Evolutionary conservation across 2,888 invertebrate species (phyloP).

Genomic region (Trachelus iudaicus): DNA sequence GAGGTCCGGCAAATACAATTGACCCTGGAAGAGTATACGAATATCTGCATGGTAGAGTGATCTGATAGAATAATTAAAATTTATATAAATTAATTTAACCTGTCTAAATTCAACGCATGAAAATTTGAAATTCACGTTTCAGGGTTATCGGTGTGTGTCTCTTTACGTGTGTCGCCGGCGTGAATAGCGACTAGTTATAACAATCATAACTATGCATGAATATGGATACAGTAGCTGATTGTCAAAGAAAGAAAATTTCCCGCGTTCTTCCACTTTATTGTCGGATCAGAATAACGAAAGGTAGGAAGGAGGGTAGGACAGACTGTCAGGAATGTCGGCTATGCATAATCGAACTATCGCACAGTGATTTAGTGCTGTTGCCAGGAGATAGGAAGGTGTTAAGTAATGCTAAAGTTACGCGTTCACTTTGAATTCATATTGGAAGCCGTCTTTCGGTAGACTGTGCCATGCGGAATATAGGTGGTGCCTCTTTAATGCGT

Average conservation of each 20-base stretch:
- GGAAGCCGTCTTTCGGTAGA: neutral
- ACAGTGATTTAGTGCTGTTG: neutral
- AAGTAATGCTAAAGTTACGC: neutral
- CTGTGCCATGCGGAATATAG: neutral
- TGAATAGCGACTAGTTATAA: neutral
- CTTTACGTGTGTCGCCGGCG: neutral
- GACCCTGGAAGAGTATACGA: neutral
- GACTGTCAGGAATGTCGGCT: neutral
- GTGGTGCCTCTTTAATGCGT: neutral
- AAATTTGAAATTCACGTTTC: neutral
- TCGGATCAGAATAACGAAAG: neutral
- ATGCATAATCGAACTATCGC: neutral
- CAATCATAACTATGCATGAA: neutral
- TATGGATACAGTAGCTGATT: neutral
- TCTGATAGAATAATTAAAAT: neutral
- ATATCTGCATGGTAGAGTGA: neutral
- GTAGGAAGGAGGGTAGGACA: neutral
- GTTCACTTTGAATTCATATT: neutral
- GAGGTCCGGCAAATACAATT: neutral
- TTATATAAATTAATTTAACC: neutral
- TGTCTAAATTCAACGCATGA: neutral
- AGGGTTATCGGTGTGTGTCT: neutral
- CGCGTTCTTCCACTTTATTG: neutral
- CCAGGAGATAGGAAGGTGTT: neutral
- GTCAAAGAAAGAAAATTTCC: neutral